These are phyloP conservation scores for Aquatica leii DNA, from an alignment of 2,888 invertebrate genomes.

Conservation along the genomic window DNA sequence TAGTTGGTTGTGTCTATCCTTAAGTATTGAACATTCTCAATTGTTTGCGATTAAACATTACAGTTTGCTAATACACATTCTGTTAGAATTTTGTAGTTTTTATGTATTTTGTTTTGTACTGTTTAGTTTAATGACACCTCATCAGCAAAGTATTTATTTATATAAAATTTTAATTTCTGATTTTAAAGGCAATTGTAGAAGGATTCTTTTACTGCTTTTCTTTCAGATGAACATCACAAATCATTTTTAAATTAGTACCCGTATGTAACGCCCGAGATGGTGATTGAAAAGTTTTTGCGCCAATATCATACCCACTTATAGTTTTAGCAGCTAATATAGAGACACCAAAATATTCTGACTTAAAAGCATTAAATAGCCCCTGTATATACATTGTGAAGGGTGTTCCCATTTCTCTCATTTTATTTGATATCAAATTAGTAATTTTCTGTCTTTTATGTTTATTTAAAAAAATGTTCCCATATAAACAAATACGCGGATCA, in stretches of 20 bases:
- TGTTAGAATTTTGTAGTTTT: no score
- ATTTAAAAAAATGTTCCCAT: constrained; percentile 14
- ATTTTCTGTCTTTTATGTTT: constrained; percentile 25
- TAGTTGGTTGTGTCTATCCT: constrained; percentile 16
- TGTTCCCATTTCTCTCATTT: constrained; percentile 23
- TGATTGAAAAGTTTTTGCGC: constrained; percentile 6
- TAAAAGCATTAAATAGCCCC: constrained; percentile 3
- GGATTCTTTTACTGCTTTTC: constrained; percentile 12
- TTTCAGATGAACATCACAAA: background rate
- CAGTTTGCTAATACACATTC: constrained; percentile 12
- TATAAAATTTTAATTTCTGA: no score
- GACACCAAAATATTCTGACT: constrained; percentile 7
- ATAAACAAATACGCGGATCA: constrained; percentile 22
- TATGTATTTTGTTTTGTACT: no score
- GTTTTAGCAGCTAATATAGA: constrained; percentile 13
- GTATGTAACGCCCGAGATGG: constrained; percentile 8
- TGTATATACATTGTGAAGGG: no score
- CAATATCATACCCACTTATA: constrained; percentile 16
- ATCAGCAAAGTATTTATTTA: no score
- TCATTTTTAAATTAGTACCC: no score
- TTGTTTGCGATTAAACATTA: constrained; percentile 23
- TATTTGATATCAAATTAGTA: constrained; percentile 14
- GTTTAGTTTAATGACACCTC: no score
- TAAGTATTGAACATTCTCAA: constrained; percentile 38
- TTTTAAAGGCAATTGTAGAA: background rate